Evolutionary conservation across 2,113 vertebrate genomes (phyloP), one percentile per base, ranked within the genome.

Genomic region (Antechinus flavipes): DNA sequence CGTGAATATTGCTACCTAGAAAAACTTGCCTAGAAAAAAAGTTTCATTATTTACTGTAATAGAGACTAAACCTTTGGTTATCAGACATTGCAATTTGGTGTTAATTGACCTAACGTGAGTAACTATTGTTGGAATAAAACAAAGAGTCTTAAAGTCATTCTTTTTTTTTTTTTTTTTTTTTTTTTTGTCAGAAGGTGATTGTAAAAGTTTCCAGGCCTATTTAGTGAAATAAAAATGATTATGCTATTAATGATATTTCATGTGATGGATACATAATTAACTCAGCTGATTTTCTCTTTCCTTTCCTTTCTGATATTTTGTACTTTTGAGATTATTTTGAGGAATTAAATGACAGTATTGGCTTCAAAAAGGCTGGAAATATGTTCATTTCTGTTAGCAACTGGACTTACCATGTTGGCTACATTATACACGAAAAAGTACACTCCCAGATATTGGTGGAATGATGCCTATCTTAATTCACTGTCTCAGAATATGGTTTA

Each of bases 331-430:
- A 98, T 97, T 97, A 96, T 98, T 96, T 96, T 97, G 97, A 96
- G 93, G 97, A 97, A 97, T 97, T 97, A 96, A 90, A 42, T 19
- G 11, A 25, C 55, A 97, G 93, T 90, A 92, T 95, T 92, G 96
- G 95, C 97, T 97, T 98, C 98, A 97, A 97, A 98, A 97, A 97
- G 96, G 98, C 93, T 49, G 94, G 96, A 98, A 98, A 95, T 95
- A 96, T 96, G 95, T 97, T 84, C 35, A 84, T 84, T 42, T 84
- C 96, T 97, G 92, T 94, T 0, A 1, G 97, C 97, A 96, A 96
- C 94, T 94, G 96, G 96, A 89, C 94, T 93, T 96, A 96, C 90
- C 95, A 95, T 95, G 96, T 94, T 89, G 50, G 95, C 89, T 96
- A 96, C 96, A 97, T 97, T 96, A 98, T 97, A 97, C 92, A 97